These are phyloP conservation scores for Seira musarum DNA, from an alignment of 2,888 invertebrate genomes.

Conservation along the genomic window DNA sequence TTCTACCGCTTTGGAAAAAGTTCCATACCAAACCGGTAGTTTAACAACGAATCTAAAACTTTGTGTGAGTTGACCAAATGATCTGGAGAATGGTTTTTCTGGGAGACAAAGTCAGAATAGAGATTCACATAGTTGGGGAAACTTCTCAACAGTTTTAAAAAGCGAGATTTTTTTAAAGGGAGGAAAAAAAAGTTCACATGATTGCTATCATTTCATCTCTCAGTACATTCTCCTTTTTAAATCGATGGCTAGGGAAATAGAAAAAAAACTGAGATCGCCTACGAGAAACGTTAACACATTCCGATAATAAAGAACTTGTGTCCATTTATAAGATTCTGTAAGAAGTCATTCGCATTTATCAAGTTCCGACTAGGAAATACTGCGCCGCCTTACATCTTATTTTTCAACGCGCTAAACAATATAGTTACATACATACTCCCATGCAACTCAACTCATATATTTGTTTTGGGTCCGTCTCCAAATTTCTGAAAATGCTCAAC, in stretches of 20 bases:
- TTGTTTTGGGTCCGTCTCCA: too few relatives aligned
- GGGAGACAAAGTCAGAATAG: too few relatives aligned
- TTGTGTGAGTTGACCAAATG: not conserved
- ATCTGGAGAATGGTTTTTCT: not conserved
- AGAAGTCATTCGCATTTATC: slow-evolving; percentile 27
- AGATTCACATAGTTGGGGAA: too few relatives aligned
- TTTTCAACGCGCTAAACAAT: not conserved
- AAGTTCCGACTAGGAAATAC: slow-evolving; percentile 3
- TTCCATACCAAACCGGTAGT: too few relatives aligned
- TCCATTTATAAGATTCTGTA: too few relatives aligned
- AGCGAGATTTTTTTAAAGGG: not conserved
- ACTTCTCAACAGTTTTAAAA: not conserved
- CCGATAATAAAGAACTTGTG: too few relatives aligned
- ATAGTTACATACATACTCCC: too few relatives aligned
- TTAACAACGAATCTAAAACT: not conserved
- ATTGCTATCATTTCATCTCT: not conserved
- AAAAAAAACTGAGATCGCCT: too few relatives aligned
- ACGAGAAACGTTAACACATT: too few relatives aligned
- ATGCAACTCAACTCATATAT: too few relatives aligned
- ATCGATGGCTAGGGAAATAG: too few relatives aligned
- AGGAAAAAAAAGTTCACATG: not conserved
- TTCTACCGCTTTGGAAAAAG: not conserved
- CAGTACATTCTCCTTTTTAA: too few relatives aligned
- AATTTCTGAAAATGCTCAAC: not conserved
- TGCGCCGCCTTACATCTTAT: not conserved